Evolutionary conservation across 2,113 vertebrate species (phyloP).

Genomic region (Zosterops borbonicus): DNA sequence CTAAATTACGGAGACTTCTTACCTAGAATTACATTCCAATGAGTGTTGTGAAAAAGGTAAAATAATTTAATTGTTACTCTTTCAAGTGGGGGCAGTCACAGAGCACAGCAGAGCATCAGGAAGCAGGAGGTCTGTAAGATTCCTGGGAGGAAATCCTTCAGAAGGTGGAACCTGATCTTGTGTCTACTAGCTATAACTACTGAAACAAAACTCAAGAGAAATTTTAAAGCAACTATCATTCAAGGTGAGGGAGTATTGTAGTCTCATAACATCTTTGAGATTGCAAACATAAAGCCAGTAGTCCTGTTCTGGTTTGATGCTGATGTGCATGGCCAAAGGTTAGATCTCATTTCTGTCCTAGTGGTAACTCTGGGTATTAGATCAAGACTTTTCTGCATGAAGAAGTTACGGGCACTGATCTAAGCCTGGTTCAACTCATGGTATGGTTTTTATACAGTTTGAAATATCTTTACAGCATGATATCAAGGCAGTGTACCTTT

Average conservation of each 20-base stretch:
- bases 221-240: background rate
- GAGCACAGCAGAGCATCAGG: background rate
- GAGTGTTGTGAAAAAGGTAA: background rate
- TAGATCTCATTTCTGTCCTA: background rate
- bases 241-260: background rate
- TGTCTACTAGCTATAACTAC: background rate
- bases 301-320: background rate
- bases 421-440: background rate
- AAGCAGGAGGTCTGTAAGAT: background rate
- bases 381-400: background rate
- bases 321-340: background rate
- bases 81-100: background rate
- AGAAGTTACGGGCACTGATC: background rate
- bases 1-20: background rate
- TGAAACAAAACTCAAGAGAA: background rate
- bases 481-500: background rate
- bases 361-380: background rate
- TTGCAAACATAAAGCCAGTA: fast-evolving
- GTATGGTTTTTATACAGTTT: background rate
- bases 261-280: background rate
- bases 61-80: background rate
- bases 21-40: background rate
- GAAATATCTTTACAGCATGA: background rate
- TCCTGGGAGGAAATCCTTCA: background rate
- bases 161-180: background rate